phyloP scores from a whole-genome alignment of 2,113 vertebrate species.

The Ophthalmolycus amberensis region DNA sequence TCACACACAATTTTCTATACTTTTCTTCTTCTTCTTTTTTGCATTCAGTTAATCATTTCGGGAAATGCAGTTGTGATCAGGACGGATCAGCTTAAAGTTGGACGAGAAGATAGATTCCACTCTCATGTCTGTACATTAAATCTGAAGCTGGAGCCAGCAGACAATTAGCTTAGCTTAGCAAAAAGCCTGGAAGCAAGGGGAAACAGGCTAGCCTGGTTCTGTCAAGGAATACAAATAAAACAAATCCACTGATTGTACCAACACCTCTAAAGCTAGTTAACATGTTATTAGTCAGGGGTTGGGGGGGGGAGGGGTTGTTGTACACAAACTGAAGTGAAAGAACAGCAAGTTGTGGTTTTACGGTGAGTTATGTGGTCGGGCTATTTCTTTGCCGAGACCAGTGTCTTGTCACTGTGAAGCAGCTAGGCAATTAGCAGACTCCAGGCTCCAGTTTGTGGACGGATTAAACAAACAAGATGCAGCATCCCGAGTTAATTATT shows the following conservation, averaged over 20 bases:
- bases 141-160: background rate
- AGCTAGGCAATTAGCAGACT: constrained; percentile 12
- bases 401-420: background rate
- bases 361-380: background rate
- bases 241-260: background rate
- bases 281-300: background rate
- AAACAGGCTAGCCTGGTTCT: background rate
- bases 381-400: background rate
- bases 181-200: background rate
- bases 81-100: background rate
- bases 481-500: constrained; percentile 6
- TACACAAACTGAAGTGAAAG: background rate
- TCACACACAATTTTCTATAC: background rate
- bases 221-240: background rate
- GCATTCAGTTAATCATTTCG: background rate
- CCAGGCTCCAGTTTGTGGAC: background rate
- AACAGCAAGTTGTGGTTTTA: background rate
- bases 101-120: background rate
- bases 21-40: background rate
- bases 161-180: background rate
- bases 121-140: background rate
- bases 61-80: background rate
- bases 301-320: too few relatives aligned
- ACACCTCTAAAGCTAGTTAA: background rate
- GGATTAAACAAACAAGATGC: background rate